phyloP scores from a whole-genome alignment of 2,113 vertebrate species.

The Tor tambroides region DNA sequence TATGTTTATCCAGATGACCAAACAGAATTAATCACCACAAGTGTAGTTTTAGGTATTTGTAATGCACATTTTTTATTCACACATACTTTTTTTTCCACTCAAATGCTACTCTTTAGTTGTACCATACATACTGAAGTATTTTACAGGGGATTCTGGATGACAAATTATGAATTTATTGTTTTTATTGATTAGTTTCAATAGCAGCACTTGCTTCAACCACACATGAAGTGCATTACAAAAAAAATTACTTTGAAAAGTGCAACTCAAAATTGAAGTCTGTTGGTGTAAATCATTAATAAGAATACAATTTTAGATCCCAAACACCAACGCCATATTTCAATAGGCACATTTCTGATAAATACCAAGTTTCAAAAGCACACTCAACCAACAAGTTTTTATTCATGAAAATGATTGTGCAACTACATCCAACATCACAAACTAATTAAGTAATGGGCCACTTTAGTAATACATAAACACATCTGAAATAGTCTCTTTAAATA shows the following conservation, averaged over 20 bases:
- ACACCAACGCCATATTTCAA: constrained; percentile 39
- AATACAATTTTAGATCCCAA: constrained; percentile 24
- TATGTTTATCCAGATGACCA: background rate
- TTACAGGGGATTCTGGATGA: background rate
- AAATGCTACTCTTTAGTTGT: background rate
- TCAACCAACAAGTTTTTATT: constrained; percentile 25
- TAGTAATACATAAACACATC: constrained; percentile 53
- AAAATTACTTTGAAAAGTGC: constrained; percentile 35
- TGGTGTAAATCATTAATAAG: constrained; percentile 32
- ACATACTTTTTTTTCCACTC: background rate
- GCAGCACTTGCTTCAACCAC: constrained; percentile 1
- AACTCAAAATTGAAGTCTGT: constrained; percentile 19
- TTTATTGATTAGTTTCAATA: constrained; percentile 29
- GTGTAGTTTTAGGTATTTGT: background rate
- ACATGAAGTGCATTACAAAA: constrained; percentile 15
- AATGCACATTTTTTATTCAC: background rate
- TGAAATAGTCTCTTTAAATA: constrained; percentile 34
- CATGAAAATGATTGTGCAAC: constrained; percentile 60
- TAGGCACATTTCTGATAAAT: constrained; percentile 63
- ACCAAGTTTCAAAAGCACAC: constrained; percentile 40
- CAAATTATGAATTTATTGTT: constrained; percentile 10
- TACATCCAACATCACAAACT: constrained; percentile 64
- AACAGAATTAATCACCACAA: background rate
- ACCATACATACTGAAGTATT: background rate
- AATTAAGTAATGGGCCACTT: constrained; percentile 59